Evolutionary conservation across 1,140 invertebrate genomes (phyloP).

Genomic region (Drosophila teissieri): DNA sequence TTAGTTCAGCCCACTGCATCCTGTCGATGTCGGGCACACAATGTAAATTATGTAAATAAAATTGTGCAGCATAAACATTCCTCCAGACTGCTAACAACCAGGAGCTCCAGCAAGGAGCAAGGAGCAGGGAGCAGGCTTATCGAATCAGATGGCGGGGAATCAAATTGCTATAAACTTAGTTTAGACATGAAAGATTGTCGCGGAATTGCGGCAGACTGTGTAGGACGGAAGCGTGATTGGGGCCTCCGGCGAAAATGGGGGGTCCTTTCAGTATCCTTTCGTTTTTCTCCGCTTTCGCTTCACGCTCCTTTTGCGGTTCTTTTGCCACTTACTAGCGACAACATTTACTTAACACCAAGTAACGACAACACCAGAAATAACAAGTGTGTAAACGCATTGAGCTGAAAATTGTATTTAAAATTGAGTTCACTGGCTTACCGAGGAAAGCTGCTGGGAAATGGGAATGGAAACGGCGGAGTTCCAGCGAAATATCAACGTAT

Average conservation of each 20-base stretch:
- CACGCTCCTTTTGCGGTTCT: slow-evolving; percentile 17
- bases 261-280: slow-evolving; percentile 20
- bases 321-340: slow-evolving; percentile 77
- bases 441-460: background rate
- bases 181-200: slow-evolving; percentile 80
- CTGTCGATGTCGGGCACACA: slow-evolving; percentile 55
- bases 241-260: slow-evolving; percentile 21
- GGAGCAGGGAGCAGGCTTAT: slow-evolving; percentile 66
- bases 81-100: slow-evolving; percentile 24
- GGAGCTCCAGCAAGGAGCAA: slow-evolving; percentile 28
- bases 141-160: slow-evolving; percentile 76
- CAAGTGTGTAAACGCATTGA: slow-evolving; percentile 63
- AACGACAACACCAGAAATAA: slow-evolving; percentile 57
- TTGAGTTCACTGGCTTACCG: slow-evolving; percentile 41
- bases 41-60: slow-evolving; percentile 83
- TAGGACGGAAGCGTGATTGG: slow-evolving; percentile 47
- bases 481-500: slow-evolving; percentile 46
- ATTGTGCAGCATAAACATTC: slow-evolving; percentile 79
- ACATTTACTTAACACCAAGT: slow-evolving; percentile 78
- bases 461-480: background rate
- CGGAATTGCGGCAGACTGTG: slow-evolving; percentile 58
- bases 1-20: slow-evolving; percentile 30
- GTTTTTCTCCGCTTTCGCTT: background rate
- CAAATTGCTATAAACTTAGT: slow-evolving; percentile 79
- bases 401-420: slow-evolving; percentile 79